Percentiles rank a stretch among this genome's conserved stretches.
phyloP scores from a whole-genome alignment of 2,888 invertebrate species.

The Athrips mouffetella region DNA sequence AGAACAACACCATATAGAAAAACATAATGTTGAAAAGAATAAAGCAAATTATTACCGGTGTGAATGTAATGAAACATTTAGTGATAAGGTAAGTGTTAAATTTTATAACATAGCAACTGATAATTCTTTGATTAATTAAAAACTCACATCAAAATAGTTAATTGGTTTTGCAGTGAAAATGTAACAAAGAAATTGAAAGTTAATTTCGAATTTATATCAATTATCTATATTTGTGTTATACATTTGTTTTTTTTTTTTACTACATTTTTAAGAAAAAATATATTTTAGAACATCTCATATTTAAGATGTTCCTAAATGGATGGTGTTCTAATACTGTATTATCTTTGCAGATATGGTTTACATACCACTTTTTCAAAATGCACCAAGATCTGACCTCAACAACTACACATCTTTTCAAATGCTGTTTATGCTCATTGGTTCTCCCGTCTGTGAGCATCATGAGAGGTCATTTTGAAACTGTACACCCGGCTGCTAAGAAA shows the following conservation, averaged over 20 bases:
- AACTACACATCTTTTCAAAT: conserved; percentile 54
- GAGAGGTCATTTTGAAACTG: conserved; percentile 52
- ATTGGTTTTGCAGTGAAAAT: too few relatives aligned
- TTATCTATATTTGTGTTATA: not conserved
- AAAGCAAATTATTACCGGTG: conserved; percentile 64
- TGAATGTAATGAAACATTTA: conserved; percentile 57
- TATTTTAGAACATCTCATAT: too few relatives aligned
- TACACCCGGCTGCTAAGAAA: conserved; percentile 60
- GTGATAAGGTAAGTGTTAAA: conserved; percentile 60
- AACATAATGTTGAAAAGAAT: conserved; percentile 52
- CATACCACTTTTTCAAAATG: conserved; percentile 55
- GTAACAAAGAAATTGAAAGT: too few relatives aligned
- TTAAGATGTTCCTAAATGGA: too few relatives aligned
- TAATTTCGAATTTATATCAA: too few relatives aligned
- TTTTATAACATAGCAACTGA: too few relatives aligned
- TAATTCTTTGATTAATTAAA: too few relatives aligned
- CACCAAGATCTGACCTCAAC: conserved; percentile 35
- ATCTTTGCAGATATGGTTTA: conserved; percentile 57
- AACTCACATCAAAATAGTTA: too few relatives aligned
- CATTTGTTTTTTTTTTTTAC: not conserved
- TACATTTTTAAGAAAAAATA: not conserved
- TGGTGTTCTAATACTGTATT: too few relatives aligned
- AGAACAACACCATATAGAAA: conserved; percentile 60
- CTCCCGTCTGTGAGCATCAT: conserved; percentile 49
- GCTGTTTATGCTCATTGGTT: conserved; percentile 57